Conservation (phyloP, 2,888 invertebrate species). For the Zhengitettix transpicula region DNA sequence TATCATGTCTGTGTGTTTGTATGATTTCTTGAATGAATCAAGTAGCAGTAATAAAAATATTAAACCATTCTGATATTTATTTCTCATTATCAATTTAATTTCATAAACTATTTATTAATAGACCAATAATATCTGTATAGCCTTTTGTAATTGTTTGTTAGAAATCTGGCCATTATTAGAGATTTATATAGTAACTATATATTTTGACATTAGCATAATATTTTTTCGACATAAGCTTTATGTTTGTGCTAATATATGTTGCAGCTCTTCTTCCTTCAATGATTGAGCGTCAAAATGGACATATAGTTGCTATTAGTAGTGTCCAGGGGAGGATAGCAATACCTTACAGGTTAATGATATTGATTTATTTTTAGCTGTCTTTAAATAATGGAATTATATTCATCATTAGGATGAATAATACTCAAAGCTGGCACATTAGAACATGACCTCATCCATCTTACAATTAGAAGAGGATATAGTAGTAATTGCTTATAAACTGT, state of each 20-base stretch:
- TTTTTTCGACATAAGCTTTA: too few relatives aligned
- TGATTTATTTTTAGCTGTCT: not conserved
- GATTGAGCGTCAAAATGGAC: conserved; percentile 57
- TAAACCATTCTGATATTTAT: not conserved
- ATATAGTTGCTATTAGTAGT: conserved; percentile 78
- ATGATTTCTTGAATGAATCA: too few relatives aligned
- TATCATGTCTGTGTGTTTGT: too few relatives aligned
- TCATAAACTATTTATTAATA: not conserved
- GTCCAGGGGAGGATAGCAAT: conserved; percentile 84
- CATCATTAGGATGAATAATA: not conserved
- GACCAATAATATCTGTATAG: not conserved
- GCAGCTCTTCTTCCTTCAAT: conserved; percentile 68
- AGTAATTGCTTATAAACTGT: too few relatives aligned
- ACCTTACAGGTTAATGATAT: conserved; percentile 42
- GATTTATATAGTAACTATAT: too few relatives aligned
- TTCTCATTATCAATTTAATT: not conserved
- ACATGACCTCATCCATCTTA: too few relatives aligned
- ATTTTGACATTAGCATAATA: too few relatives aligned
- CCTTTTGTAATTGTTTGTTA: too few relatives aligned
- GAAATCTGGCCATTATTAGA: too few relatives aligned
- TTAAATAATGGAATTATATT: not conserved
- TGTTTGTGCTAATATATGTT: conserved; percentile 19
- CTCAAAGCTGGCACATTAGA: too few relatives aligned
- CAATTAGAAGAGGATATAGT: too few relatives aligned
- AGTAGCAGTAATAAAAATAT: too few relatives aligned